Conservation (phyloP, 2,797 vertebrate genomes). For the Sternarchorhynchus goeldii region DNA sequence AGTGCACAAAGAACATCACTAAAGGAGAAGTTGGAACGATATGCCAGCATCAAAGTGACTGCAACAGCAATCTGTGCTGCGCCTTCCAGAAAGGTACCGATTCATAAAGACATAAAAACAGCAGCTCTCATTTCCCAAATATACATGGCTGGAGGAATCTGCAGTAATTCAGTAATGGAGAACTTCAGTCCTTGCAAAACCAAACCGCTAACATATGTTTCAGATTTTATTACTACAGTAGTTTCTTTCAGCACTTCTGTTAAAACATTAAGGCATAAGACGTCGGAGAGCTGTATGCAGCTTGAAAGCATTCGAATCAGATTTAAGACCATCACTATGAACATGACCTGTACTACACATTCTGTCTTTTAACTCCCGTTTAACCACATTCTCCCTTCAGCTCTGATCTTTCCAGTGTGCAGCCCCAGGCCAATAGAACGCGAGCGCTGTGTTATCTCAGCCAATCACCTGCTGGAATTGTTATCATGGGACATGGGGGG, state of each 20-base stretch:
- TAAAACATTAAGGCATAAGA: background rate
- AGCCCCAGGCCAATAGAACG: slow-evolving; percentile 82
- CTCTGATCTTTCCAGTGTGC: slow-evolving; percentile 88
- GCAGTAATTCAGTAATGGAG: background rate
- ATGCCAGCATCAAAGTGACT: slow-evolving; percentile 87
- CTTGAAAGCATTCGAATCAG: background rate
- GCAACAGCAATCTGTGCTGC: slow-evolving; percentile 85
- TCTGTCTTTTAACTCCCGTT: background rate
- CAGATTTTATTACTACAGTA: background rate
- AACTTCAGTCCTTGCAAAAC: background rate
- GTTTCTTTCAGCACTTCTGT: background rate
- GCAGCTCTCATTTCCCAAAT: background rate
- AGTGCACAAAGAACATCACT: slow-evolving; percentile 76
- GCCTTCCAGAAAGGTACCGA: slow-evolving; percentile 85
- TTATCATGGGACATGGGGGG: slow-evolving; percentile 84
- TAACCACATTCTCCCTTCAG: slow-evolving; percentile 64
- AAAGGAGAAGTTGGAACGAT: slow-evolving; percentile 88
- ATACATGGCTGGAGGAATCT: background rate
- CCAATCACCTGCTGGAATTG: slow-evolving; percentile 83
- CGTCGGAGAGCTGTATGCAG: background rate
- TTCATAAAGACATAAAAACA: background rate
- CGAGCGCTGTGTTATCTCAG: slow-evolving; percentile 80
- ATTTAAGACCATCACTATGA: background rate
- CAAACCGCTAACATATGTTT: background rate
- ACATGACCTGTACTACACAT: background rate